Conservation (phyloP, 2,113 vertebrate species). For the Syrmaticus mikado region DNA sequence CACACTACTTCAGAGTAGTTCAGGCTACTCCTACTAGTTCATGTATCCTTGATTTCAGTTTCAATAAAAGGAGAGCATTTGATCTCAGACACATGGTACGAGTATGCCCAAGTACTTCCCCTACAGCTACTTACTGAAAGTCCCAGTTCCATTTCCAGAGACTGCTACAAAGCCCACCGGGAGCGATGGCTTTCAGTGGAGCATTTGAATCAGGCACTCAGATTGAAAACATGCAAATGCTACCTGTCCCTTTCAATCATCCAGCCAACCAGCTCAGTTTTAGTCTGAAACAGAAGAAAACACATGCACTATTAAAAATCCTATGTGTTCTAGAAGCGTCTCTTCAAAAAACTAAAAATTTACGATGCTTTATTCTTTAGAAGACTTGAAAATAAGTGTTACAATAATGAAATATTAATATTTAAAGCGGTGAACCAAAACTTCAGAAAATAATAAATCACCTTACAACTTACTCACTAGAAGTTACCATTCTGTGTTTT, state of each 20-base stretch:
- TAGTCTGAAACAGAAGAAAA: background rate
- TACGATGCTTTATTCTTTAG: background rate
- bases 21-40: background rate
- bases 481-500: background rate
- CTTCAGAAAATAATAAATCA: background rate
- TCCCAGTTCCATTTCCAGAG: background rate
- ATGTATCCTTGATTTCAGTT: background rate
- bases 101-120: background rate
- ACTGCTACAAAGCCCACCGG: background rate
- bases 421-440: constrained; percentile 29
- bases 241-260: background rate
- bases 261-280: background rate
- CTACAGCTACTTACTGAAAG: background rate
- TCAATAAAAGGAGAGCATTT: background rate
- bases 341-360: constrained; percentile 43
- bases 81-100: fast-evolving
- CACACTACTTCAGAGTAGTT: background rate
- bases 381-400: constrained; percentile 17
- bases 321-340: fast-evolving
- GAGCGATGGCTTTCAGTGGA: fast-evolving
- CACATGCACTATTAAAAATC: background rate
- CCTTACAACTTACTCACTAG: background rate
- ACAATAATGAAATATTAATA: constrained; percentile 67
- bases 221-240: background rate
- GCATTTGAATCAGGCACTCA: background rate